phyloP scores from a whole-genome alignment of 1,140 invertebrate genomes.

The Cepaea nemoralis region DNA sequence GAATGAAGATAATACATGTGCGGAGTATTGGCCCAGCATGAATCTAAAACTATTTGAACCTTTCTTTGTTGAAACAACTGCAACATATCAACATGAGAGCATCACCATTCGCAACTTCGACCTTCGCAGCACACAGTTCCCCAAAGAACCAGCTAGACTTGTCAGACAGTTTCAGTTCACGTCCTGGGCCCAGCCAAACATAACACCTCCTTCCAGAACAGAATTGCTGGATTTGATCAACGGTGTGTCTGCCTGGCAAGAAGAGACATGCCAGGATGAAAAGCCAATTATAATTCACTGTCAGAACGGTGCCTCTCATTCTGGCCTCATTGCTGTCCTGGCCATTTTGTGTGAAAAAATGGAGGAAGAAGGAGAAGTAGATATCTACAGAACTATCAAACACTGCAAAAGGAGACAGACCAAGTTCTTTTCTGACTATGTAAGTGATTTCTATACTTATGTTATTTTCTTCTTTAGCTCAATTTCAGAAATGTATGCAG shows the following conservation, averaged over 20 bases:
- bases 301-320: conserved; percentile 68
- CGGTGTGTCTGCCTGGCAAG: conserved; percentile 58
- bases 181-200: conserved; percentile 59
- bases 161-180: conserved; percentile 66
- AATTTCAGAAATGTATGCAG: too few relatives aligned
- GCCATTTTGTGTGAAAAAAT: conserved; percentile 62
- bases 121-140: conserved; percentile 49
- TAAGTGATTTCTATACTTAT: conserved; percentile 48
- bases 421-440: conserved; percentile 63
- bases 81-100: conserved; percentile 46
- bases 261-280: conserved; percentile 46
- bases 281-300: conserved; percentile 57
- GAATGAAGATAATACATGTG: conserved; percentile 64
- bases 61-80: conserved; percentile 61
- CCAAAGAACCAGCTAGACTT: conserved; percentile 48
- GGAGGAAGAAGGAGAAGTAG: conserved; percentile 58
- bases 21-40: conserved; percentile 66
- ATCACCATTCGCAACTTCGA: conserved; percentile 61
- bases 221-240: conserved; percentile 61
- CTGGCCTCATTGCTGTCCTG: conserved; percentile 62
- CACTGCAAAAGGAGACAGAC: conserved; percentile 62
- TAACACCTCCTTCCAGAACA: conserved; percentile 59
- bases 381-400: conserved; percentile 68
- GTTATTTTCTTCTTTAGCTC: too few relatives aligned
- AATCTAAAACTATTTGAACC: conserved; percentile 62